phyloP scores from a whole-genome alignment of 2,113 vertebrate species.

The Panthera tigris region DNA sequence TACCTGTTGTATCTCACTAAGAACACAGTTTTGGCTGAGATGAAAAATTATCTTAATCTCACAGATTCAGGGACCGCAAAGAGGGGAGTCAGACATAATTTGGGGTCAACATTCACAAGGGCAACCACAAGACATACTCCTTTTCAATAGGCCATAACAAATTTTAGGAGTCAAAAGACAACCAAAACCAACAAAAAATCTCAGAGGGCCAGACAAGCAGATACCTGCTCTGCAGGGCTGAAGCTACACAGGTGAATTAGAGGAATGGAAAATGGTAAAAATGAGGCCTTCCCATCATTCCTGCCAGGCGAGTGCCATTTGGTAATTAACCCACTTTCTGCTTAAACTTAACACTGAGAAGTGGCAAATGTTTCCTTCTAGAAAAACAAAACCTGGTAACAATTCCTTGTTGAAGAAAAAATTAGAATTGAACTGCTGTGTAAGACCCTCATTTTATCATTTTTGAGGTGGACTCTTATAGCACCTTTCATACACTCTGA shows the following conservation, averaged over 20 bases:
- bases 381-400: background rate
- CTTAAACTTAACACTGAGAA: background rate
- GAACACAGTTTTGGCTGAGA: background rate
- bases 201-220: background rate
- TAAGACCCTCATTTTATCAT: background rate
- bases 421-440: background rate
- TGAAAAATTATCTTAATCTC: background rate
- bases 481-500: background rate
- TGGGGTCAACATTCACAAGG: background rate
- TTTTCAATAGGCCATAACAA: background rate
- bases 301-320: background rate
- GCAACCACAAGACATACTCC: background rate
- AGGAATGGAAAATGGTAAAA: background rate
- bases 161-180: background rate
- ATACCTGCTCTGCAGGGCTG: background rate
- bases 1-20: background rate
- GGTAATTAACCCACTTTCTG: background rate
- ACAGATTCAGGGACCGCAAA: background rate
- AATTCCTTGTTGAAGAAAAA: background rate
- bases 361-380: constrained; percentile 20
- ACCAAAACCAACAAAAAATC: background rate
- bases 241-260: background rate
- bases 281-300: background rate
- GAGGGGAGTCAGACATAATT: background rate
- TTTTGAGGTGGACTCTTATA: background rate